These are phyloP conservation scores for Crossoptilon crossoptilon DNA, from an alignment of 2,797 vertebrate genomes.

Conservation along the genomic window DNA sequence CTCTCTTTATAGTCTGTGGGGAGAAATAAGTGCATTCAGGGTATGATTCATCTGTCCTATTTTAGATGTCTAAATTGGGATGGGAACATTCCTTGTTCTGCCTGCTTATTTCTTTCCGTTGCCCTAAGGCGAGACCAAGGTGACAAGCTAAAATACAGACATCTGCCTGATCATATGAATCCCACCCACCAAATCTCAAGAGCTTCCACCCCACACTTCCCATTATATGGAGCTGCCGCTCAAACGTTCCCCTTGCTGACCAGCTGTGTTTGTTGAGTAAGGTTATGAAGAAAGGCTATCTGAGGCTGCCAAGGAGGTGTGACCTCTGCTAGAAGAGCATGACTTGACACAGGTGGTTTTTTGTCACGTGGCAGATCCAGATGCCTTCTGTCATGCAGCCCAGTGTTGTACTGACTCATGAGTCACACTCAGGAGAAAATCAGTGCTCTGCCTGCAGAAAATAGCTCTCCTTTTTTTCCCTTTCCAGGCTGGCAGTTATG, in stretches of 20 bases:
- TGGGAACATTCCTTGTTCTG: slow-evolving; percentile 29
- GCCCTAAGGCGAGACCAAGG: slow-evolving; percentile 8
- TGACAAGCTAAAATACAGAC: slow-evolving; percentile 10
- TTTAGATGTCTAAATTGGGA: slow-evolving; percentile 58
- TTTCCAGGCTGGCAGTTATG: neutral
- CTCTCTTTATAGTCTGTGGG: neutral
- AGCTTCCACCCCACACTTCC: neutral
- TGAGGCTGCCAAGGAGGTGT: neutral
- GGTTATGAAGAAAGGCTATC: neutral
- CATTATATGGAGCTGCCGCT: neutral
- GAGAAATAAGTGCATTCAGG: slow-evolving; percentile 39
- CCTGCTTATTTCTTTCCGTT: slow-evolving; percentile 22
- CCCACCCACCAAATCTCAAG: neutral
- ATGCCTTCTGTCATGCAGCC: neutral
- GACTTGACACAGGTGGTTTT: neutral
- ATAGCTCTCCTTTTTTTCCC: neutral
- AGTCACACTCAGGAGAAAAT: neutral
- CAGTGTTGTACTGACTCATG: neutral
- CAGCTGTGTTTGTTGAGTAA: neutral
- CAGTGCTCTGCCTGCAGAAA: slow-evolving; percentile 24
- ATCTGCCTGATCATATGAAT: neutral
- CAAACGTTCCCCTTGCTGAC: neutral
- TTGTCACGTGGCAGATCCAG: neutral
- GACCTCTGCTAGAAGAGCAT: neutral
- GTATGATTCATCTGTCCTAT: slow-evolving; percentile 59